Percentiles rank a stretch among this genome's conserved stretches.
phyloP scores from a whole-genome alignment of 2,888 invertebrate genomes.

The Synergus itoensis region DNA sequence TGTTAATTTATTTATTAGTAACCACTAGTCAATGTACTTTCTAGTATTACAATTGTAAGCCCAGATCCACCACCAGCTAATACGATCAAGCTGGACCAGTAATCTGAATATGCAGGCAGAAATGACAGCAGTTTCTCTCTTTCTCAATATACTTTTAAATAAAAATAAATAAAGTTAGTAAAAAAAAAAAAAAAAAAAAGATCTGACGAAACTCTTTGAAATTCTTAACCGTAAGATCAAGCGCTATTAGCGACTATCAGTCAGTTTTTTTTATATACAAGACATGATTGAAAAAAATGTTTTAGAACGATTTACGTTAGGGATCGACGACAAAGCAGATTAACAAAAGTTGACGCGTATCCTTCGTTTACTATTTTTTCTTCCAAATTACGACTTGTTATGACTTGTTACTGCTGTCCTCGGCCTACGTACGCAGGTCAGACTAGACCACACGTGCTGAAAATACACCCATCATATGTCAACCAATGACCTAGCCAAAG shows the following conservation, averaged over 20 bases:
- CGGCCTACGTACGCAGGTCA: slow-evolving; percentile 67
- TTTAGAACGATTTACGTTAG: slow-evolving; percentile 28
- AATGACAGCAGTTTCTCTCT: slow-evolving; percentile 59
- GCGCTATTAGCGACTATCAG: slow-evolving; percentile 34
- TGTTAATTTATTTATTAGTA: slow-evolving; percentile 65
- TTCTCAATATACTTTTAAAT: slow-evolving; percentile 27
- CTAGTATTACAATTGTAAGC: slow-evolving; percentile 65
- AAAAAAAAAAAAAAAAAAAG: slow-evolving; percentile 25
- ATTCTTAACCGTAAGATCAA: slow-evolving; percentile 25
- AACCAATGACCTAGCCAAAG: slow-evolving; percentile 83
- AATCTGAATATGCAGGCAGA: slow-evolving; percentile 62
- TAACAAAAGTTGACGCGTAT: slow-evolving; percentile 28
- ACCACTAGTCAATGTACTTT: slow-evolving; percentile 63
- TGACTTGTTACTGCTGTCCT: slow-evolving; percentile 46
- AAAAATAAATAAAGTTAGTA: slow-evolving; percentile 1
- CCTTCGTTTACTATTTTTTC: slow-evolving; percentile 45
- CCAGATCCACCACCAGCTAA: slow-evolving; percentile 66
- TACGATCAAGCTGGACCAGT: slow-evolving; percentile 59
- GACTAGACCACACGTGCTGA: slow-evolving; percentile 88
- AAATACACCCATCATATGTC: slow-evolving; percentile 90
- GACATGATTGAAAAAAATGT: slow-evolving; percentile 11
- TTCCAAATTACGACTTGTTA: slow-evolving; percentile 35
- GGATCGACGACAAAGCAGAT: slow-evolving; percentile 39
- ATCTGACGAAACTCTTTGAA: slow-evolving; percentile 19
- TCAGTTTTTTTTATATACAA: slow-evolving; percentile 26